Percentiles rank a stretch among this genome's conserved stretches.
phyloP scores from a whole-genome alignment of 1,140 invertebrate species.

The Caenorhabditis inopinata region DNA sequence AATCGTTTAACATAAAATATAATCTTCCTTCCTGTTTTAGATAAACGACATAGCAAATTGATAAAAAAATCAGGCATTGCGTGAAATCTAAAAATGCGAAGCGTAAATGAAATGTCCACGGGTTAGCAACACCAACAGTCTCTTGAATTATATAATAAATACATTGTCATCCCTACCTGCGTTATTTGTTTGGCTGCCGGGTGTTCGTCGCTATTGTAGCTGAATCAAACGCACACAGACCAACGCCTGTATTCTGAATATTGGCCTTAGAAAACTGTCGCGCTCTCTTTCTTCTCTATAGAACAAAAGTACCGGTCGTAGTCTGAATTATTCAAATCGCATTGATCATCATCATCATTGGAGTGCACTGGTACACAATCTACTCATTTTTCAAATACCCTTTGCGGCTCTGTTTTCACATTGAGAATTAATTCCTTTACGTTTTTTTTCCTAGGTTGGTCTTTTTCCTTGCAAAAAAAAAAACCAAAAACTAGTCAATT shows the following conservation, averaged over 20 bases:
- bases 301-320: not conserved
- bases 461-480: too few relatives aligned
- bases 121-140: too few relatives aligned
- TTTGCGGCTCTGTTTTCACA: too few relatives aligned
- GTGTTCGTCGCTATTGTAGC: conserved; percentile 16
- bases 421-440: too few relatives aligned
- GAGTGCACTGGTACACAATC: not conserved
- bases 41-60: too few relatives aligned
- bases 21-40: too few relatives aligned
- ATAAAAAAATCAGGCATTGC: too few relatives aligned
- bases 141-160: conserved; percentile 26
- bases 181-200: conserved; percentile 19
- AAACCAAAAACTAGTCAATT: too few relatives aligned
- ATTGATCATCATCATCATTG: not conserved
- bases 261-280: not conserved
- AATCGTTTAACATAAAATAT: too few relatives aligned
- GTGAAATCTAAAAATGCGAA: too few relatives aligned
- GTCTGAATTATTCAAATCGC: conserved; percentile 1
- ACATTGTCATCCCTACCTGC: not conserved
- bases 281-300: not conserved
- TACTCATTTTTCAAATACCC: not conserved
- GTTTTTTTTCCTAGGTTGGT: not conserved
- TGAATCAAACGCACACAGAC: conserved; percentile 13
- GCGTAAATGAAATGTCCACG: too few relatives aligned
- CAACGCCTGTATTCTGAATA: not conserved